Conservation (phyloP, 1,140 invertebrate species). For the Harlomillsia oculata region DNA sequence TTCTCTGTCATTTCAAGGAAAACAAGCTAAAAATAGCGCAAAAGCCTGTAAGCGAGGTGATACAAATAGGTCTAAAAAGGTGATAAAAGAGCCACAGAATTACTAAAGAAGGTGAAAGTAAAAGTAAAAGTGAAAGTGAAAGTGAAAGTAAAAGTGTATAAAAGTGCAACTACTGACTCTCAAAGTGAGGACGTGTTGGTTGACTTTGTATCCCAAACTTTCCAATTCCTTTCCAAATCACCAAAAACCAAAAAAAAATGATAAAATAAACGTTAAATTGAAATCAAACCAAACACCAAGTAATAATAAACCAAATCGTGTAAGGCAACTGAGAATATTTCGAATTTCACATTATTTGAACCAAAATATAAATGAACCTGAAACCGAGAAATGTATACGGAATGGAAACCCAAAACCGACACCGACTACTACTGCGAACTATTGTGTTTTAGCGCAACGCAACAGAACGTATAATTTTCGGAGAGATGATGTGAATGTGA, state of each 20-base stretch:
- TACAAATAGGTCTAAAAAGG: too few species aligned
- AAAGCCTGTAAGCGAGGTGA: too few species aligned
- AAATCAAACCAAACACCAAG: too few species aligned
- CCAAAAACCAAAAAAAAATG: slow-evolving; percentile 18
- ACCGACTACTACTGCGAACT: slow-evolving; percentile 5
- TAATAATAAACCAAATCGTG: background rate
- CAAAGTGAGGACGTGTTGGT: slow-evolving; percentile 33
- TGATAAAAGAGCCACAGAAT: background rate
- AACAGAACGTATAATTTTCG: background rate
- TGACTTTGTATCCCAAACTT: slow-evolving; percentile 33
- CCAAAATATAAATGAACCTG: background rate
- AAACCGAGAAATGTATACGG: background rate
- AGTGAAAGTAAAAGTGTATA: slow-evolving; percentile 10
- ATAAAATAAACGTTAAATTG: slow-evolving; percentile 8
- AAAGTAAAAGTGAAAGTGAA: slow-evolving; percentile 9
- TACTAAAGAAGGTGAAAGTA: background rate
- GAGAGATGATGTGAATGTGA: too few species aligned
- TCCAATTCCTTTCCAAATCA: slow-evolving; percentile 29
- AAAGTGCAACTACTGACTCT: slow-evolving; percentile 25
- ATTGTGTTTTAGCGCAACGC: too few species aligned
- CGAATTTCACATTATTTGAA: background rate
- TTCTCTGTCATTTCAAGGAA: background rate
- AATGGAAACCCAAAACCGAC: background rate
- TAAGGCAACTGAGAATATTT: background rate
- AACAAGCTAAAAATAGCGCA: background rate